Base-by-base conservation (phyloP, 2,113 vertebrate genomes). In the Ptyas mucosa region DNA sequence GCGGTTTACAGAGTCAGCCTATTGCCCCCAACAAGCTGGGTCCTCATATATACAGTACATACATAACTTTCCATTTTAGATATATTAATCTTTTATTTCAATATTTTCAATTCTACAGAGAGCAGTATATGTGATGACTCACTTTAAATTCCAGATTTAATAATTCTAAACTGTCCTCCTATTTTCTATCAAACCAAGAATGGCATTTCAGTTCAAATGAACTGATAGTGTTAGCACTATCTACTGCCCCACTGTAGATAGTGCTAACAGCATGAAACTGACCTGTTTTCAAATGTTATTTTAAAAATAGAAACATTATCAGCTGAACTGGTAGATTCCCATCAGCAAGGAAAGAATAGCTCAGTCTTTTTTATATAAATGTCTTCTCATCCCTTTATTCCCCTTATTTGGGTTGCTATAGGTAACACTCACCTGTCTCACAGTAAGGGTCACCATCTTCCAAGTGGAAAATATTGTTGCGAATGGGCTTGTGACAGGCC, bases 381-480 rank as follows among this genome's bases (percentile, higher is more conserved):
- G 34, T 39, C 34, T 81, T 81, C 69, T n/a, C 46, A 53, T 24
- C 5, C 6, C 2, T 34, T 21, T 23, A 10, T 39, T 26, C 15
- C 14, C 49, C 12, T 43, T 24, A 53, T 26, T 58, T 21, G 8
- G 39, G 14, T 20, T 14, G 9, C 53, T 34, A 55, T 75, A 18
- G 46, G 54, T 20, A 87, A 87, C 88, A 26, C 97, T 97, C 96
- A 99, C 99, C 99, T n/a, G 95, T 98, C 98, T 99, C 99, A 96
- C 99, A 99, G 97, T 99, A 99, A 26, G 99, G 99, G 94, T 98
- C 98, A 0, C 99, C 99, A 12, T 99, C 99, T 97, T 99, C 99
- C 98, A 99, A 97, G 96, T 99, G 99, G 94, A 99, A 99, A 93
- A 98, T 98, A 94, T 98, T 99, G 96, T 99, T 99, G 94, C 98